Conservation (phyloP, 2,888 invertebrate genomes). For the Scaptomyza caliginosa region DNA sequence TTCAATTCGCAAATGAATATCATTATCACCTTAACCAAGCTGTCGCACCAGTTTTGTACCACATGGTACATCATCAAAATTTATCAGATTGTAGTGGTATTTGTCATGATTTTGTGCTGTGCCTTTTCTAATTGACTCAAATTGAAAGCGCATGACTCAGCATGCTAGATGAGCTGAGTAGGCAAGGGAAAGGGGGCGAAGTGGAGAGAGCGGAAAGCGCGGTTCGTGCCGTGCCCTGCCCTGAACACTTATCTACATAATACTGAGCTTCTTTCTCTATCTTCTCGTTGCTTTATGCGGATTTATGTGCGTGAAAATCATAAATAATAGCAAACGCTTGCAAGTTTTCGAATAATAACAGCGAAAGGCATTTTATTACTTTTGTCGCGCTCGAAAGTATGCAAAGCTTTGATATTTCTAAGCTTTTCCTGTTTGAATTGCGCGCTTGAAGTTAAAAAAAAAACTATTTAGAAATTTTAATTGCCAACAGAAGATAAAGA, state of each 20-base stretch:
- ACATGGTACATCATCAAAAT: slow-evolving; percentile 25
- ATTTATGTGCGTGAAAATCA: slow-evolving; percentile 51
- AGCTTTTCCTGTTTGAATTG: not conserved
- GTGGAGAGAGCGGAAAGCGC: not conserved
- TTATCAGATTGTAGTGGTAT: slow-evolving; percentile 34
- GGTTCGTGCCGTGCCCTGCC: slow-evolving; percentile 23
- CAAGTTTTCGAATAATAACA: slow-evolving; percentile 11
- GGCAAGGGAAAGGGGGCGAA: not conserved
- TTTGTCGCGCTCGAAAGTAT: slow-evolving; percentile 30
- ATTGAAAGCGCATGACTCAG: slow-evolving; percentile 79
- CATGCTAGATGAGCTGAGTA: slow-evolving; percentile 44
- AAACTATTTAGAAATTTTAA: no score
- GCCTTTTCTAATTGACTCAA: slow-evolving; percentile 70
- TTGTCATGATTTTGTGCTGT: slow-evolving; percentile 58
- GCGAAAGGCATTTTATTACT: slow-evolving; percentile 1
- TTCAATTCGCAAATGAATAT: not conserved
- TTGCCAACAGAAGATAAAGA: not conserved
- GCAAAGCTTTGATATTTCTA: slow-evolving; percentile 4
- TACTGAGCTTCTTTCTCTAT: slow-evolving; percentile 16
- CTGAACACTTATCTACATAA: slow-evolving; percentile 26
- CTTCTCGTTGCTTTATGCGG: slow-evolving; percentile 14
- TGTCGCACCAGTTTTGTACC: not conserved
- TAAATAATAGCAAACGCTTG: slow-evolving; percentile 28
- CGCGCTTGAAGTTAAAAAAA: not conserved
- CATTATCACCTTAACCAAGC: slow-evolving; percentile 11